A percentile compares a stretch with the other conserved stretches of the same genome.
Conservation (phyloP, 2,113 vertebrate species). For the Rhombomys opimus region DNA sequence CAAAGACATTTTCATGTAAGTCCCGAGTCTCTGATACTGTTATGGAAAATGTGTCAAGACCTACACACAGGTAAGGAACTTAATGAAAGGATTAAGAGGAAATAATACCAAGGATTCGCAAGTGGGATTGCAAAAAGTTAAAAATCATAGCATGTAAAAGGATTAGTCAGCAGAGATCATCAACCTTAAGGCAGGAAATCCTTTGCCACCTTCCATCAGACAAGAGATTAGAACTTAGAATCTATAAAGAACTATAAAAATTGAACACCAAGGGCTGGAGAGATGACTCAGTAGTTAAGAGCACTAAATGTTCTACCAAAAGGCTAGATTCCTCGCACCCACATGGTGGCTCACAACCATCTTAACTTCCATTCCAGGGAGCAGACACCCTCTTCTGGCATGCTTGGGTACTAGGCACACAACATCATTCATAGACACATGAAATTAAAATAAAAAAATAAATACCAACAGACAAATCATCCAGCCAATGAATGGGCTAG, state of each 20-base stretch:
- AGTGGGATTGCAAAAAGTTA: background rate
- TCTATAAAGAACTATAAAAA: background rate
- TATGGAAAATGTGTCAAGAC: background rate
- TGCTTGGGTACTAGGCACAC: background rate
- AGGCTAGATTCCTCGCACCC: background rate
- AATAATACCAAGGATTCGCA: background rate
- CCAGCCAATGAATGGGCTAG: background rate
- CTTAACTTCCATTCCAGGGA: background rate
- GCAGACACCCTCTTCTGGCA: background rate
- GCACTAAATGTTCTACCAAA: background rate
- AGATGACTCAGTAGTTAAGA: background rate
- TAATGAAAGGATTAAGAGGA: background rate
- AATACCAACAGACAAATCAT: background rate
- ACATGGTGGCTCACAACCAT: background rate
- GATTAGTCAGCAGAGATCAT: background rate
- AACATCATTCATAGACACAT: background rate
- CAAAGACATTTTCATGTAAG: background rate
- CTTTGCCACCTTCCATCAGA: background rate
- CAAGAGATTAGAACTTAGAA: background rate
- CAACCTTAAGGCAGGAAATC: background rate
- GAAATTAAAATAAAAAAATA: background rate
- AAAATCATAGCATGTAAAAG: background rate
- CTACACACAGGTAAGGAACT: background rate
- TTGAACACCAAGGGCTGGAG: background rate
- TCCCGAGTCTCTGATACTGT: background rate